These are phyloP conservation scores for Agonum fuliginosum DNA, from an alignment of 2,888 invertebrate species.

Conservation along the genomic window DNA sequence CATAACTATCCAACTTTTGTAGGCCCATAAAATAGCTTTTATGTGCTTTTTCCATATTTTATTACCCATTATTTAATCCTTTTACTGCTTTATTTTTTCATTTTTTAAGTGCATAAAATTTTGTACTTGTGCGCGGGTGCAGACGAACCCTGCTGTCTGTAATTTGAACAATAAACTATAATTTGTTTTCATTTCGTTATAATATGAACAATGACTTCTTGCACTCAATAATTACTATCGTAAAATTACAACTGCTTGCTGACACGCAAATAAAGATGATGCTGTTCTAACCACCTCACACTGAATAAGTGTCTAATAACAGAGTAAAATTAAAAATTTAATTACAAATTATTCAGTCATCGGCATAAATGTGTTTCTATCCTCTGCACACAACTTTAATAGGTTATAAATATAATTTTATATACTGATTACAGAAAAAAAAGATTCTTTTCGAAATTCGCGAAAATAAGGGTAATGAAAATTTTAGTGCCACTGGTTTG, in stretches of 20 bases:
- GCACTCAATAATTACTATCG: not conserved
- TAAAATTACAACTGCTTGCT: not conserved
- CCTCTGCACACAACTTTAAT: no score
- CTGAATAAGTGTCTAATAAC: no score
- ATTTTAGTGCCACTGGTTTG: no score
- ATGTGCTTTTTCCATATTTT: slow-evolving; percentile 65
- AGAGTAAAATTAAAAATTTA: no score
- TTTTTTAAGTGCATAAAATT: slow-evolving; percentile 59
- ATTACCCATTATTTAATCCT: slow-evolving; percentile 66
- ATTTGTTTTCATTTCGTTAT: not conserved
- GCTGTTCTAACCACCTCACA: no score
- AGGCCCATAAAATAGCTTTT: slow-evolving; percentile 66
- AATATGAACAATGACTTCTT: not conserved
- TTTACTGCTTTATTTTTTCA: slow-evolving; percentile 64
- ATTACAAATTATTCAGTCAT: no score
- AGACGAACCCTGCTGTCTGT: not conserved
- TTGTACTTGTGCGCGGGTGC: slow-evolving; percentile 11
- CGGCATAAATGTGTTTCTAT: no score
- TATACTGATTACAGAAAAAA: no score
- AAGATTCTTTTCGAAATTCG: no score
- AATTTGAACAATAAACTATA: slow-evolving; percentile 7
- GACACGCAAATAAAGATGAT: not conserved
- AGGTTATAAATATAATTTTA: no score
- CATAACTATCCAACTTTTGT: slow-evolving; percentile 64
- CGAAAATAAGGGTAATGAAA: no score